phyloP scores from a whole-genome alignment of 2,888 invertebrate species.

The Odontocerum albicorne region DNA sequence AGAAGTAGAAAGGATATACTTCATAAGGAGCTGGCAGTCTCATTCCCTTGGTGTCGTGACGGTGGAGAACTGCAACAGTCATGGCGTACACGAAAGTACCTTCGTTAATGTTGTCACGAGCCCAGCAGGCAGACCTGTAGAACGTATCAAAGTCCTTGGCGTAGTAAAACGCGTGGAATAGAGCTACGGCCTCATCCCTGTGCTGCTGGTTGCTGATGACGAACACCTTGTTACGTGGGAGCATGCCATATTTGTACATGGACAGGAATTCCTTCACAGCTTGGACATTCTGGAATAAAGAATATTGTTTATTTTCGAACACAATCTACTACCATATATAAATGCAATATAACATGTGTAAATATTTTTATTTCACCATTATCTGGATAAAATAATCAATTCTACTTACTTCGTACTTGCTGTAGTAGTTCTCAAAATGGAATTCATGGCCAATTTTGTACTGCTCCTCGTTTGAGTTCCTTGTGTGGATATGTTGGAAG shows the following conservation, averaged over 20 bases:
- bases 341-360: too few relatives aligned
- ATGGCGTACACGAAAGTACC: constrained; percentile 74
- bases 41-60: constrained; percentile 66
- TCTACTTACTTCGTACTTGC: too few relatives aligned
- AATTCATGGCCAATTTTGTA: too few relatives aligned
- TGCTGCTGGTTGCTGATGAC: constrained; percentile 63
- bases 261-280: constrained; percentile 60
- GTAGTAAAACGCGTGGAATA: constrained; percentile 65
- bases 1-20: constrained; percentile 75
- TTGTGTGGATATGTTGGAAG: too few relatives aligned
- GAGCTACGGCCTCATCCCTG: constrained; percentile 61
- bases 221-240: constrained; percentile 63
- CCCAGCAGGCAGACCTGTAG: constrained; percentile 59
- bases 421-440: too few relatives aligned
- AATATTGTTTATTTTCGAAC: too few relatives aligned
- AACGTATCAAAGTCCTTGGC: constrained; percentile 71
- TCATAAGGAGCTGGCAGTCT: constrained; percentile 74
- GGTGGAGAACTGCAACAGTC: constrained; percentile 67
- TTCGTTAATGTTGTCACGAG: constrained; percentile 70
- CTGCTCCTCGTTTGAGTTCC: too few relatives aligned
- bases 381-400: too few relatives aligned
- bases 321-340: neutral
- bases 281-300: constrained; percentile 68
- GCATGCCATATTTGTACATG: constrained; percentile 50
- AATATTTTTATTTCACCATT: too few relatives aligned